Evolutionary conservation across 2,113 vertebrate species (phyloP), one percentile per base, ranked within the genome.

Genomic region (Notiomystis cincta): DNA sequence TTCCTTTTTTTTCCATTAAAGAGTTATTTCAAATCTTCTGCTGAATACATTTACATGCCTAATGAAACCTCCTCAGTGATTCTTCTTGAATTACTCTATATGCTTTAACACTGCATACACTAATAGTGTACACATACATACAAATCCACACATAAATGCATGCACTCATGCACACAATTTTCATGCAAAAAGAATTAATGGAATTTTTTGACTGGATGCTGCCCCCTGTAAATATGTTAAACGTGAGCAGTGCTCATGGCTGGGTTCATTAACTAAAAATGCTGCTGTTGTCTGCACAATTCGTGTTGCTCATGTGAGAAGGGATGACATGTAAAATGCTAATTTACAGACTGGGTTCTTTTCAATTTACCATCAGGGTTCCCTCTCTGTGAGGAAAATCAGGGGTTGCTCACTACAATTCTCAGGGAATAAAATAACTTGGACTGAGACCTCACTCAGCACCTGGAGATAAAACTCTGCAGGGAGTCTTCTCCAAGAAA

Each of bases 101-200:
- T 48, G 40, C 80, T 84, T 71, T 82, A 94, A 87, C 89, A 84
- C 58, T 71, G 72, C 86, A 81, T 56, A 54, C 56, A 58, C 64
- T 95, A 71, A 91, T 82, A 87, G 67, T 6, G 2, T 66, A 89
- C 77, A 91, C 57, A 84, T 5, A 71, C 30, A 79, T 64, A 94
- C 83, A 94, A 89, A 94, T 61, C 56, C 65, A 75, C 89, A 76
- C 61, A 73, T 24, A 56, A 95, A 67, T 7, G 35, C 15, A 82
- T 12, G 93, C 65, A 79, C 44, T 87, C 91, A 61, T 42, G 89
- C 89, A 87, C 91, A 95, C 93, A 84, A 42, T 31, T 89, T 65
- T 90, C 85, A 87, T 78, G 78, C 72, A 90, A 92, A 90, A 95
- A 96, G 62, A 93, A 96, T 90, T 93, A 96, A 96, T 94, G 91